Percentiles rank a stretch among this genome's conserved stretches.
phyloP scores from a whole-genome alignment of 2,113 vertebrate genomes.

The Leuciscus idus region DNA sequence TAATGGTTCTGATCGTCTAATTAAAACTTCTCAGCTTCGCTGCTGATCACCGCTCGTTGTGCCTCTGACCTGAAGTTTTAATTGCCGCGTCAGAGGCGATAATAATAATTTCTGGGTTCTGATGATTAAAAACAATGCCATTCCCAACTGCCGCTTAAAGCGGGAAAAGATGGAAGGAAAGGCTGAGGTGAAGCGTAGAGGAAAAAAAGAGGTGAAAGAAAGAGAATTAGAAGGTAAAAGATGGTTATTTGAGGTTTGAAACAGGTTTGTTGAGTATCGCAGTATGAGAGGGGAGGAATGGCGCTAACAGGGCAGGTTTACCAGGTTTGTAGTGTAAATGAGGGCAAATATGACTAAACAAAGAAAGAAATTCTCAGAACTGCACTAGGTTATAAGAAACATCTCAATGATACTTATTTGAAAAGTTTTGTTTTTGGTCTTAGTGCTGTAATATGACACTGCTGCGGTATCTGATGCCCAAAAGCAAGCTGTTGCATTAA shows the following conservation, averaged over 20 bases:
- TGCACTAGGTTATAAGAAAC: slow-evolving; percentile 1
- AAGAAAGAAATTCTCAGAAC: neutral
- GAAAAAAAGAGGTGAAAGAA: slow-evolving; percentile 24
- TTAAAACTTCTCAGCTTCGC: slow-evolving; percentile 86
- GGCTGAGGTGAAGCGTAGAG: slow-evolving; percentile 55
- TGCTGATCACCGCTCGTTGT: slow-evolving; percentile 86
- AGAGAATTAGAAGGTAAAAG: slow-evolving; percentile 23
- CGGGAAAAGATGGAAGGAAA: slow-evolving; percentile 54
- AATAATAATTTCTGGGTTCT: slow-evolving; percentile 86
- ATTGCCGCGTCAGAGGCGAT: slow-evolving; percentile 85
- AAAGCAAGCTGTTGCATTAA: slow-evolving; percentile 36
- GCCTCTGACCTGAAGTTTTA: slow-evolving; percentile 87
- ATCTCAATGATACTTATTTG: slow-evolving; percentile 4
- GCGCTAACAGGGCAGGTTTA: slow-evolving; percentile 65
- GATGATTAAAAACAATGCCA: slow-evolving; percentile 88
- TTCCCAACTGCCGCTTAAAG: slow-evolving; percentile 77
- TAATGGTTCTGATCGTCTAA: slow-evolving; percentile 88
- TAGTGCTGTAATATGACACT: neutral
- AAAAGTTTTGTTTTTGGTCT: slow-evolving; percentile 18
- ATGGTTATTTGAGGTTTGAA: slow-evolving; percentile 60
- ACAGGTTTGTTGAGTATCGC: slow-evolving; percentile 62
- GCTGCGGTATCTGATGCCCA: neutral
- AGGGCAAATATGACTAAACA: slow-evolving; percentile 23
- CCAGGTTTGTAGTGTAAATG: slow-evolving; percentile 48
- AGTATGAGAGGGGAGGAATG: slow-evolving; percentile 9